Percentiles rank a stretch among this genome's conserved stretches.
These are phyloP conservation scores for Fissipunctia ypsillon DNA, from an alignment of 2,888 invertebrate genomes.

Conservation along the genomic window DNA sequence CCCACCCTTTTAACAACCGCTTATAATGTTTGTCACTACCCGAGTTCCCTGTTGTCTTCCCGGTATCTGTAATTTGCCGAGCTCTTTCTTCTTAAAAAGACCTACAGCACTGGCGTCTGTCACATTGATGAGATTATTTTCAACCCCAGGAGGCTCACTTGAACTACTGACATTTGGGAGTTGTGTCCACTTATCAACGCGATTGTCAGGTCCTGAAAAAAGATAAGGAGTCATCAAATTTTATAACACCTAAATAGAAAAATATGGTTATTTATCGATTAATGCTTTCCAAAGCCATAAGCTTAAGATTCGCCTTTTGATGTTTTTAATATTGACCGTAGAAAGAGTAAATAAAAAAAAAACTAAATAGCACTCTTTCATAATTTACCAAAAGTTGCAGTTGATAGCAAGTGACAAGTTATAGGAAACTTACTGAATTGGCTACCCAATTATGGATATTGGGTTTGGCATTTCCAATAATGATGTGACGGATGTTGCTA, in stretches of 20 bases:
- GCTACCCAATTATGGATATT: neutral
- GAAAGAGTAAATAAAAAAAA: neutral
- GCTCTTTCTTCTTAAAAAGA: neutral
- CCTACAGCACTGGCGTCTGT: neutral
- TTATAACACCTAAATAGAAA: neutral
- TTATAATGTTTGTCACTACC: neutral
- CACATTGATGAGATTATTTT: constrained; percentile 12
- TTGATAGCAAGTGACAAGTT: neutral
- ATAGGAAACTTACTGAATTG: neutral
- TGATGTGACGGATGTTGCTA: neutral
- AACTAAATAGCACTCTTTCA: neutral
- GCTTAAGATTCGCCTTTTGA: neutral
- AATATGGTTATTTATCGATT: neutral
- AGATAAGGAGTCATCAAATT: neutral
- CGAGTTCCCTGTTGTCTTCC: neutral
- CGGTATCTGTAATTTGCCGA: neutral
- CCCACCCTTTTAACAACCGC: neutral
- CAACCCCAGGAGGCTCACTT: neutral
- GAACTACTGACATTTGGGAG: neutral
- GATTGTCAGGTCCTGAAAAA: constrained; percentile 7
- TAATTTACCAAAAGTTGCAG: no score
- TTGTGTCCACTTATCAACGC: neutral
- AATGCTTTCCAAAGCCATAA: neutral
- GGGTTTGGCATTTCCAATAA: neutral
- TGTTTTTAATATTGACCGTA: neutral